Conservation (phyloP, 2,888 invertebrate genomes). For the Nomada fabriciana region DNA sequence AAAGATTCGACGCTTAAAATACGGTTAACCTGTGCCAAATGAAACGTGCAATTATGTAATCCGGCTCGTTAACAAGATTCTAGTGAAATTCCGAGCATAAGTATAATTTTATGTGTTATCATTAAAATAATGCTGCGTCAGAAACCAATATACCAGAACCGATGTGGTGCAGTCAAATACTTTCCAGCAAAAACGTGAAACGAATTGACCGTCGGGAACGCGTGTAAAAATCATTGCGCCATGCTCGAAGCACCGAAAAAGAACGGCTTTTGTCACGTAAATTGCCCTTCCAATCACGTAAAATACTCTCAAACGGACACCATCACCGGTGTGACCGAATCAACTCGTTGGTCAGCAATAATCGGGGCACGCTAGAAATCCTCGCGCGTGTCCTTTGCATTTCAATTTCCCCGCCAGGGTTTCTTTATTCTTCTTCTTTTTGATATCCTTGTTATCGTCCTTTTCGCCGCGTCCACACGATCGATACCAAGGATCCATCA, state of each 20-base stretch:
- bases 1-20: slow-evolving; percentile 1
- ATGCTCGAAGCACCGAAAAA: not conserved
- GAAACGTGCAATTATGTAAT: slow-evolving; percentile 7
- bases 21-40: not conserved
- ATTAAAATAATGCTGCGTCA: not conserved
- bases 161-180: not conserved
- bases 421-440: slow-evolving; percentile 3
- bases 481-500: not conserved
- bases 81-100: not conserved
- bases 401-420: slow-evolving; percentile 55
- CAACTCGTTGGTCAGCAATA: slow-evolving; percentile 5
- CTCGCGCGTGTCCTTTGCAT: slow-evolving; percentile 55
- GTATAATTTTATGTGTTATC: not conserved
- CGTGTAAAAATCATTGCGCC: not conserved
- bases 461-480: slow-evolving; percentile 3
- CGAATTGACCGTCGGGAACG: not conserved
- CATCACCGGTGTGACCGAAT: not conserved
- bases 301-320: slow-evolving; percentile 1
- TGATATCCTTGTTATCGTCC: not conserved
- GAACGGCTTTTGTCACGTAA: not conserved
- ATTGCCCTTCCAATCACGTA: not conserved
- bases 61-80: not conserved
- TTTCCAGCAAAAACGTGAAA: slow-evolving; percentile 2
- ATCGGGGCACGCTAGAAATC: slow-evolving; percentile 5
- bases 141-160: not conserved